These are phyloP conservation scores for Procambarus clarkii DNA, from an alignment of 1,140 invertebrate species.

Conservation along the genomic window DNA sequence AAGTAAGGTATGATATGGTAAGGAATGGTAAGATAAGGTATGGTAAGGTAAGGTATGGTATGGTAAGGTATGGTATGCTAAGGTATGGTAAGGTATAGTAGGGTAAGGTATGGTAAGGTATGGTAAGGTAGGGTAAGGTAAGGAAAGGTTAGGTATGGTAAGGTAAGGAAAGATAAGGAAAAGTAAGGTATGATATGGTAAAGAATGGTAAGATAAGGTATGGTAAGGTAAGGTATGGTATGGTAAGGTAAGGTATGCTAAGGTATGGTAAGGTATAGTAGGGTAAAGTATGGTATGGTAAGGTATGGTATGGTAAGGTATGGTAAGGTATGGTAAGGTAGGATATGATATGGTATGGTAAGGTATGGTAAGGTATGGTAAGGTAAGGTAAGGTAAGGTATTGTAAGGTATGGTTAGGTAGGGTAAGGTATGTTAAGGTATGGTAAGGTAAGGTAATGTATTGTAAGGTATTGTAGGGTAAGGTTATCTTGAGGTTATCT, in stretches of 20 bases:
- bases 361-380: neutral
- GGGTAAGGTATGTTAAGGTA: too few relatives aligned
- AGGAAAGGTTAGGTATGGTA: neutral
- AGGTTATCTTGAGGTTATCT: too few relatives aligned
- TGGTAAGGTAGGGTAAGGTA: neutral
- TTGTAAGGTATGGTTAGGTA: too few relatives aligned
- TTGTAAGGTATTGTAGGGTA: too few relatives aligned
- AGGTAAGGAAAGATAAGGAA: neutral
- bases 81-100: neutral
- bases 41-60: constrained; percentile 11
- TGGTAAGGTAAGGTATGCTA: neutral
- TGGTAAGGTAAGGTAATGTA: too few relatives aligned
- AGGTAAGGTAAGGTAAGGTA: neutral
- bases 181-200: neutral
- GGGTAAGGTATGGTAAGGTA: neutral
- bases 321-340: neutral
- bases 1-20: too few relatives aligned
- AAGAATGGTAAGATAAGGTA: neutral
- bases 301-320: neutral
- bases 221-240: neutral
- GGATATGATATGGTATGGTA: neutral
- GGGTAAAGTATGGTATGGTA: neutral
- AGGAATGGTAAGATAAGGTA: too few relatives aligned
- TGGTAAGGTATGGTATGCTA: constrained; percentile 22
- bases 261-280: neutral